Conservation (phyloP, 2,888 invertebrate species). For the Drosophila mercatorum region DNA sequence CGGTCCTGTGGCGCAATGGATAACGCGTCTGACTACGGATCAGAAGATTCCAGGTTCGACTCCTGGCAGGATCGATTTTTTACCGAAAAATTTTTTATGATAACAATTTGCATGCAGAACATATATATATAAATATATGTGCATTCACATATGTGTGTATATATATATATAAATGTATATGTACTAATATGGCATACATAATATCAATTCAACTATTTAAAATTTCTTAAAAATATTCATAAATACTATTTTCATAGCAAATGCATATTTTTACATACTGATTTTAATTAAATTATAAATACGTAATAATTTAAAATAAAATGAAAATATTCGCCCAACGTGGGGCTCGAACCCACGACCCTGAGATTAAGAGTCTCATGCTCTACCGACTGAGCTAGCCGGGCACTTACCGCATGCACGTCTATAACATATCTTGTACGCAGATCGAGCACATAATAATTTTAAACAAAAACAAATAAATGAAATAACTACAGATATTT, state of each 20-base stretch:
- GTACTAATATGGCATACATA: too few relatives aligned
- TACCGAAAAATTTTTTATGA: too few relatives aligned
- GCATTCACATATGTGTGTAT: too few relatives aligned
- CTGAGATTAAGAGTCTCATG: slow-evolving; percentile 85
- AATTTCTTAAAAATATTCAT: too few relatives aligned
- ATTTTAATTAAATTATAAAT: too few relatives aligned
- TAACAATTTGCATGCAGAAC: too few relatives aligned
- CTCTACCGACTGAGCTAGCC: slow-evolving; percentile 85
- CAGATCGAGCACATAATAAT: slow-evolving; percentile 2
- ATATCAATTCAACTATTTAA: too few relatives aligned
- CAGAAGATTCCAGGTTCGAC: slow-evolving; percentile 85
- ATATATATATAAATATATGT: too few relatives aligned
- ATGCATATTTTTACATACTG: too few relatives aligned
- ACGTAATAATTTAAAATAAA: not conserved
- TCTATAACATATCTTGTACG: slow-evolving; percentile 20
- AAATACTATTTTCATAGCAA: not conserved
- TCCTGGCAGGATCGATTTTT: slow-evolving; percentile 82
- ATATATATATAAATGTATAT: too few relatives aligned
- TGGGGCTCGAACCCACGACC: slow-evolving; percentile 85
- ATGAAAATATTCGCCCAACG: slow-evolving; percentile 76
- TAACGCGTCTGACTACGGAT: slow-evolving; percentile 85
- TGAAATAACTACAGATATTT: not conserved
- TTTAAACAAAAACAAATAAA: slow-evolving; percentile 1
- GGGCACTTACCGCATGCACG: slow-evolving; percentile 59
- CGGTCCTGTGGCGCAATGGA: slow-evolving; percentile 84